A percentile compares a stretch with the other conserved stretches of the same genome.
These are phyloP conservation scores for Gymnothorax javanicus DNA, from an alignment of 2,797 vertebrate genomes.

Conservation along the genomic window DNA sequence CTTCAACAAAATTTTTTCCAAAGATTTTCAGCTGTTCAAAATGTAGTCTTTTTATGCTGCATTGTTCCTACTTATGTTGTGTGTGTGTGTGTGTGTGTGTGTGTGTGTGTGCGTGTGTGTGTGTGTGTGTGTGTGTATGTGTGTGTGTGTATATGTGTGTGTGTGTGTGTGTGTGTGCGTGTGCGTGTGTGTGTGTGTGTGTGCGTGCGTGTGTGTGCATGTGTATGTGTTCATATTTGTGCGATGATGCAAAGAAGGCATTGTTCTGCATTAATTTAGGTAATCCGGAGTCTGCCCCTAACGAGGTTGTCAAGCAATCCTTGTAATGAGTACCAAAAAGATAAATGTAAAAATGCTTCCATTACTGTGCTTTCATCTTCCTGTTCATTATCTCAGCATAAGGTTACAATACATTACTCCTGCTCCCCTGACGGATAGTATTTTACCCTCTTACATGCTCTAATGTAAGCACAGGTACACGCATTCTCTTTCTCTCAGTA, in stretches of 20 bases:
- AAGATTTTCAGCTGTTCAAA: neutral
- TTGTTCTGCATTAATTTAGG: conserved; percentile 73
- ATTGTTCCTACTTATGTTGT: neutral
- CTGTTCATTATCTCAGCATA: conserved; percentile 80
- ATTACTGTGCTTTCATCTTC: conserved; percentile 76
- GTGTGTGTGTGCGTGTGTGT: conserved; percentile 7
- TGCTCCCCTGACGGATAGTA: conserved; percentile 50
- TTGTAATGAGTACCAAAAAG: conserved; percentile 79
- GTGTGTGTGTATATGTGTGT: conserved; percentile 5
- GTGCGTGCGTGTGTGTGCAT: conserved; percentile 42
- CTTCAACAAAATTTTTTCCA: neutral
- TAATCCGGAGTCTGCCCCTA: conserved; percentile 79
- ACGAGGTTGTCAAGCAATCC: conserved; percentile 73
- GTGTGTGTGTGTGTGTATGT: conserved; percentile 25
- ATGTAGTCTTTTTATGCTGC: neutral
- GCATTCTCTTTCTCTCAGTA: neutral
- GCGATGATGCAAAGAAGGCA: conserved; percentile 54
- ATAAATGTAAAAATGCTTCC: conserved; percentile 77
- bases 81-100: conserved; percentile 23
- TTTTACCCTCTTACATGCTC: conserved; percentile 44
- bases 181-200: conserved; percentile 56
- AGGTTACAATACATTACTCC: conserved; percentile 77
- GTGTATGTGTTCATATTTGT: conserved; percentile 34
- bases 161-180: conserved; percentile 53
- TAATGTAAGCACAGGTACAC: conserved; percentile 39